These are phyloP conservation scores for Lasius platythorax DNA, from an alignment of 2,888 invertebrate genomes.

Conservation along the genomic window DNA sequence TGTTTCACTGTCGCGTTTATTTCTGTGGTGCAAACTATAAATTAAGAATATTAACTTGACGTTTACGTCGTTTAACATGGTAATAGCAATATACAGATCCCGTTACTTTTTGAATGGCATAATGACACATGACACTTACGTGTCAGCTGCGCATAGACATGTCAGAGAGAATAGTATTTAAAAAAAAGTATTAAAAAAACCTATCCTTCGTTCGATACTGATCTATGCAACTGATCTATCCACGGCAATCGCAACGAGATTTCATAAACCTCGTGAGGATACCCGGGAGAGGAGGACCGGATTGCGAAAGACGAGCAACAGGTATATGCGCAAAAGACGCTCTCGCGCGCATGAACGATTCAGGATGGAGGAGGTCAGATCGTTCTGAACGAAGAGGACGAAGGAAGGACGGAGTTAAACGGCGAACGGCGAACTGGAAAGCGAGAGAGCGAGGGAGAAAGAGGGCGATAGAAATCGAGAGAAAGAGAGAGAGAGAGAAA, in stretches of 20 bases:
- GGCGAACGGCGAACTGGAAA: constrained; percentile 14
- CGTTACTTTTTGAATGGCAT: constrained; percentile 18
- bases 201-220: background rate
- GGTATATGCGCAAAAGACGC: constrained; percentile 61
- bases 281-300: constrained; percentile 58
- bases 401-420: constrained; percentile 55
- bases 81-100: constrained; percentile 23
- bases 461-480: constrained; percentile 33
- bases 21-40: background rate
- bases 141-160: background rate
- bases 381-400: constrained; percentile 60
- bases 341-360: constrained; percentile 69
- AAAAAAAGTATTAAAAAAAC: background rate
- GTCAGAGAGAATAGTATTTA: background rate
- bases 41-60: constrained; percentile 23
- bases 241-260: background rate
- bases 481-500: constrained; percentile 21
- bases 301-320: constrained; percentile 69
- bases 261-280: constrained; percentile 31
- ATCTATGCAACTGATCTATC: constrained; percentile 34
- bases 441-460: constrained; percentile 49
- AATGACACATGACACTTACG: constrained; percentile 21
- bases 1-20: background rate
- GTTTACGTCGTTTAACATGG: background rate
- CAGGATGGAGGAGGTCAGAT: constrained; percentile 62